Base-by-base conservation (phyloP, 2,888 invertebrate species). In the Leucania comma region DNA sequence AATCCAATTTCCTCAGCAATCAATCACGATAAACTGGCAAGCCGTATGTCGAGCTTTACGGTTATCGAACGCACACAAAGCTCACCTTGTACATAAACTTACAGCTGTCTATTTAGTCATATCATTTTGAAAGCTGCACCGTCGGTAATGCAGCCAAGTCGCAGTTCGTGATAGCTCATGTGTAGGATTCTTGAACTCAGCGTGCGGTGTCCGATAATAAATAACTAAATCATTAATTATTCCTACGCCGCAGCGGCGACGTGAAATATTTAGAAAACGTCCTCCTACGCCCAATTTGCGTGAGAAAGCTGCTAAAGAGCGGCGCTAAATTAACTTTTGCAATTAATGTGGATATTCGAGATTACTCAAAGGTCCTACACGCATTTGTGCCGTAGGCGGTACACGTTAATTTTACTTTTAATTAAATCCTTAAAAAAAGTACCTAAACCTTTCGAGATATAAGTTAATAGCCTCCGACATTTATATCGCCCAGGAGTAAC, bases 171-270 rank as follows among this genome's bases (percentile, higher is more conserved):
- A 76, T 67, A 60, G 67, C 46, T 63, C 69, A 72, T 53, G 68
- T 75, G 77, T 79, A 66, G 80, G 79, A 72, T 72, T 78, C 70
- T 54, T 77, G 76, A 74, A 80, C 79, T 57, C 74, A 71, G 72
- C 80, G 68, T 80, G 77, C 70, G 60, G 57, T 68, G 68, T 65
- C 73, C 57, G 61, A 75, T 87, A 87, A 79, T 89, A 90, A 90
- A 92, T 91, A 86, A 90, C 85, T 71, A 85, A 85, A 88, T 90
- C 86, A 91, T 92, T 92, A 92, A 91, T 93, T 90, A 91, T 89
- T 86, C 83, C 78, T 72, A 81, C 84, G 84, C 80, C 79, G 72
- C 85, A 78, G 84, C 84, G 85, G 82, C 86, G 87, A 88, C 87
- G 86, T 90, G 87, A 89, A 90, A 89, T 90, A 91, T 90, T 91